These are phyloP conservation scores for Whitmania pigra DNA, from an alignment of 1,140 invertebrate species.

Conservation along the genomic window DNA sequence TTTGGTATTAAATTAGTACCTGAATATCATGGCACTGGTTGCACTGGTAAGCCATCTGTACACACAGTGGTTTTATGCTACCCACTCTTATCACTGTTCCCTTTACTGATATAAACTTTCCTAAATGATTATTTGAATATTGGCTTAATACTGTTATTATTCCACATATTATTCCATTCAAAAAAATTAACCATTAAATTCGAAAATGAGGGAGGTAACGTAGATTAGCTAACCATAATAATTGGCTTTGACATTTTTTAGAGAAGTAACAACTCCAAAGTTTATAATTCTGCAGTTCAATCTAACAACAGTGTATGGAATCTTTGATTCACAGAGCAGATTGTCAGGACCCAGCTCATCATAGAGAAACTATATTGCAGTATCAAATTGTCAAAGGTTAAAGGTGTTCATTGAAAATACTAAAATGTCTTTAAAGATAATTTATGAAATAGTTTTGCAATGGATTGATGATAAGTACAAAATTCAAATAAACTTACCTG, in stretches of 20 bases:
- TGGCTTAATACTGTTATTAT: too few relatives aligned
- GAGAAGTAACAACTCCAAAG: slow-evolving; percentile 52
- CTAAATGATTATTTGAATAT: too few relatives aligned
- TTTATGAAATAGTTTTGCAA: too few relatives aligned
- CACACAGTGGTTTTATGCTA: slow-evolving; percentile 58
- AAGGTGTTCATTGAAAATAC: too few relatives aligned
- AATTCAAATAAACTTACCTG: slow-evolving; percentile 42
- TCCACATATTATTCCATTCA: too few relatives aligned
- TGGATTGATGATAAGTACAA: too few relatives aligned
- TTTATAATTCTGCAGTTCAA: slow-evolving; percentile 57
- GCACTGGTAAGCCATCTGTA: slow-evolving; percentile 63
- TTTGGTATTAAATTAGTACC: slow-evolving; percentile 29
- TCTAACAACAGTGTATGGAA: slow-evolving; percentile 39
- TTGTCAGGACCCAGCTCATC: slow-evolving; percentile 18
- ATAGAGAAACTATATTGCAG: slow-evolving; percentile 21
- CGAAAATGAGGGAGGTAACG: slow-evolving; percentile 10
- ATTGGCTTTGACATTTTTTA: slow-evolving; percentile 64
- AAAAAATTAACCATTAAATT: too few relatives aligned
- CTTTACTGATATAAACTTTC: slow-evolving; percentile 66
- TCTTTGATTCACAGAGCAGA: slow-evolving; percentile 13
- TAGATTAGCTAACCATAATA: slow-evolving; percentile 53
- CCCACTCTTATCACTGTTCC: slow-evolving; percentile 74
- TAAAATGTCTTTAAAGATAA: too few relatives aligned
- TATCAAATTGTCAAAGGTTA: slow-evolving; percentile 11
- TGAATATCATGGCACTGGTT: slow-evolving; percentile 25